Evolutionary conservation across 53 echinoderm and acorn worm species (phyloP), one percentile per base, ranked within the genome.

Genomic region (Pentamera pediparva): DNA sequence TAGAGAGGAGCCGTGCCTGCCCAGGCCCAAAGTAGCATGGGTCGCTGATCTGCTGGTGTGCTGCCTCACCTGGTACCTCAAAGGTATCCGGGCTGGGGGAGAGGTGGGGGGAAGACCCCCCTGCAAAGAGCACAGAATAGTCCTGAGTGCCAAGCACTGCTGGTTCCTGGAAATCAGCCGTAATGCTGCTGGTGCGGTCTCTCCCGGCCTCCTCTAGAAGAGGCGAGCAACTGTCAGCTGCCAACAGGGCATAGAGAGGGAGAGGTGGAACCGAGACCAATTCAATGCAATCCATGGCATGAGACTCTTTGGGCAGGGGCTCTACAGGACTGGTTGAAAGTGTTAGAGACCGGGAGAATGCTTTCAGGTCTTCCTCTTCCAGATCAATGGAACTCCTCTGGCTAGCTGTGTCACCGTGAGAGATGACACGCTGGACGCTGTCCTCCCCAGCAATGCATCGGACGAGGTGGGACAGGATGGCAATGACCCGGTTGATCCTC

Each of bases 401-500:
- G 4, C 76, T 70, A 20, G 74, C 79, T 11, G 62, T 69, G 52
- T 86, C 98, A 1, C 83, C 86, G 21, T 82, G 76, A 51, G 91
- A 65, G 56, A 98, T 64, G 10, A 91, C 88, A 74, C 74, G 79
- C 33, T 81, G 78, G 12, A 90, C 84, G 0, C 88, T 85, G 35
- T 71, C 81, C 35, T 98, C 98, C 6, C 98, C 98, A 15, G 98
- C 98, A 32, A 98, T 86, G 83, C 98, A 98, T 27, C 92, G 85
- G 30, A 98, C 98, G 41, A 98, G 73, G 57, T 98, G 98, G 28
- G 92, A 91, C 3, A 98, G 62, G 38, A 98, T 98, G 74, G 98
- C 98, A 56, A 91, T 98, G 64, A 98, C 98, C 15, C 98, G 83
- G 25, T 87, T 82, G 28, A 98, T 83, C 49, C 85, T 98, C 6